Evolutionary conservation across 2,113 vertebrate species (phyloP).

Genomic region (Balaenoptera acutorostrata): DNA sequence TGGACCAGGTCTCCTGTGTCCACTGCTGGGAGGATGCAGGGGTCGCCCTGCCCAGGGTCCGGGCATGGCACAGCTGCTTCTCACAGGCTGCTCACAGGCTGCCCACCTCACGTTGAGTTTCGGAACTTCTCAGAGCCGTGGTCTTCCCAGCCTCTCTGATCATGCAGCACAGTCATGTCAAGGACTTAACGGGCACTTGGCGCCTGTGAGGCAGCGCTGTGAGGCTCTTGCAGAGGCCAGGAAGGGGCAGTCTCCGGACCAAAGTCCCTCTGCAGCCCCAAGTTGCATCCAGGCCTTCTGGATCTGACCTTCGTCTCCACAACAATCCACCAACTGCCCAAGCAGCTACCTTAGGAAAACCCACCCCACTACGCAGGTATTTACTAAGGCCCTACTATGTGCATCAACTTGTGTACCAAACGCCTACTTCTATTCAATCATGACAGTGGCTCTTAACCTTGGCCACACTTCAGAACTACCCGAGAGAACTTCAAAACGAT

Average conservation of each 20-base stretch:
- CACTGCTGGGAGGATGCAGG: accelerated
- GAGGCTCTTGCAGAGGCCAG: accelerated
- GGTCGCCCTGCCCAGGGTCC: accelerated
- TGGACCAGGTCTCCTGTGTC: background rate
- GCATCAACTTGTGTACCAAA: background rate
- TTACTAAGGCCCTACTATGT: background rate
- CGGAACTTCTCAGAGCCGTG: background rate
- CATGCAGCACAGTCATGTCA: too few species aligned
- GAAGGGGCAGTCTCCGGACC: background rate
- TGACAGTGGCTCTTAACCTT: background rate
- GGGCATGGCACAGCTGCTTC: accelerated
- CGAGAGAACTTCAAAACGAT: background rate
- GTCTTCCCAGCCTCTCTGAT: background rate
- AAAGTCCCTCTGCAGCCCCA: background rate
- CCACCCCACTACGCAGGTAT: too few species aligned
- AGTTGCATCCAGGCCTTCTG: background rate
- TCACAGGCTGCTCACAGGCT: background rate
- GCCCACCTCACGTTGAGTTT: accelerated
- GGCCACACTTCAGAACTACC: background rate
- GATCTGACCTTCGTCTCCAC: background rate
- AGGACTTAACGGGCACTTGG: background rate
- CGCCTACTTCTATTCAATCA: background rate
- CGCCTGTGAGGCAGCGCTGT: accelerated
- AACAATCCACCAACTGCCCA: background rate
- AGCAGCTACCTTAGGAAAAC: background rate